Percentiles rank a stretch among this genome's conserved stretches.
phyloP scores from a whole-genome alignment of 2,113 vertebrate genomes.

The Caretta caretta region DNA sequence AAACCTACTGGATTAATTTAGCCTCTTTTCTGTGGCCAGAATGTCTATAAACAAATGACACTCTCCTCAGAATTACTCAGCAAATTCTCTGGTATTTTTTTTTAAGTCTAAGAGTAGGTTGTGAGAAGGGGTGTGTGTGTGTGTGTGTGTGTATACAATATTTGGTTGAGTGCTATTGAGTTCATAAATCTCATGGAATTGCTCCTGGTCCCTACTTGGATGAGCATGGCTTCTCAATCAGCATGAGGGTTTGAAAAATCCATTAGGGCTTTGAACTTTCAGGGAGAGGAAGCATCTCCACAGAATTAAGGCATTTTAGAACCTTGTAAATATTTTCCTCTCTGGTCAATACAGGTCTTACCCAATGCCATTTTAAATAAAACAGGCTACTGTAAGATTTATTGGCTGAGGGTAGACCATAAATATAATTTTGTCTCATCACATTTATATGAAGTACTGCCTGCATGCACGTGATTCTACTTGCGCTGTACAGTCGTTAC shows the following conservation, averaged over 20 bases:
- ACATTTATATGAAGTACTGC: too few relatives aligned
- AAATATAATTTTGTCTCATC: not conserved
- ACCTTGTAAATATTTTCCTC: too few relatives aligned
- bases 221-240: not conserved
- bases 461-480: too few relatives aligned
- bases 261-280: not conserved
- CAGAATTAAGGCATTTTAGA: not conserved
- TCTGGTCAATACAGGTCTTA: too few relatives aligned
- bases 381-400: not conserved
- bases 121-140: not conserved
- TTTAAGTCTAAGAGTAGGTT: not conserved
- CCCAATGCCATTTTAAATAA: not conserved
- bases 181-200: not conserved
- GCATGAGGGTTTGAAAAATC: not conserved
- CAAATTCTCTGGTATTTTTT: not conserved
- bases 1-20: fast-evolving
- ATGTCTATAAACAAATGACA: not conserved
- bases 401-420: not conserved
- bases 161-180: not conserved
- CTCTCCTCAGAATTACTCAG: not conserved
- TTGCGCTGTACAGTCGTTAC: too few relatives aligned
- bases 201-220: not conserved
- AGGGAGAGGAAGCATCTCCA: not conserved
- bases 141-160: not conserved
- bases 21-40: not conserved